Conservation (phyloP, 2,113 vertebrate species). For the Hiodon alosoides region DNA sequence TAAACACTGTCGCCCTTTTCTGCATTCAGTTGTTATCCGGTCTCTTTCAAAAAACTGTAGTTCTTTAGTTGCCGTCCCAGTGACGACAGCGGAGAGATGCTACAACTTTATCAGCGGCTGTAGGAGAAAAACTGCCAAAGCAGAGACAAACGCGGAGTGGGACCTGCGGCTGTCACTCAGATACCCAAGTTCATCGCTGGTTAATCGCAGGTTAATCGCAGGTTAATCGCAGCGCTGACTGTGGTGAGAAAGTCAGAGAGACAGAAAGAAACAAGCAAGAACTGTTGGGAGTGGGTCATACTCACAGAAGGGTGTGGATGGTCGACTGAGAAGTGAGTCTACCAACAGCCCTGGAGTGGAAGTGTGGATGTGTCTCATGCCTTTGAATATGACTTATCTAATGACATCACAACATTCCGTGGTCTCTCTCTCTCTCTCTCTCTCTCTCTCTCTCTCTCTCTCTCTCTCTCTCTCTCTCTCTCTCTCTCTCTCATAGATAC, state of each 20-base stretch:
- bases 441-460: slow-evolving; percentile 26
- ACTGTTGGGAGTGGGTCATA: slow-evolving; percentile 45
- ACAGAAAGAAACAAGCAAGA: slow-evolving; percentile 1
- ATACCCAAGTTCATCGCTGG: slow-evolving; percentile 34
- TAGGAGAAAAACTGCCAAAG: slow-evolving; percentile 53
- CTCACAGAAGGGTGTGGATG: slow-evolving; percentile 64
- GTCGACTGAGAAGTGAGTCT: slow-evolving; percentile 45
- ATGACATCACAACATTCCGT: slow-evolving; percentile 76
- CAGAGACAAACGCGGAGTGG: slow-evolving; percentile 38
- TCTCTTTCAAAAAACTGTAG: slow-evolving; percentile 16
- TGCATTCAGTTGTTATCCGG: not conserved
- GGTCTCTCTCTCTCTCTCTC: slow-evolving; percentile 21
- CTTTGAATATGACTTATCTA: slow-evolving; percentile 61
- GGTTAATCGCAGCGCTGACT: not conserved
- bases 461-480: slow-evolving; percentile 16
- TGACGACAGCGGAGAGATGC: slow-evolving; percentile 31
- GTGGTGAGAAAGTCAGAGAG: slow-evolving; percentile 12
- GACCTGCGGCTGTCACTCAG: slow-evolving; percentile 33
- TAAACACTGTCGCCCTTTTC: slow-evolving; percentile 27
- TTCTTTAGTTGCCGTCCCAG: slow-evolving; percentile 22
- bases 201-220: slow-evolving; percentile 17
- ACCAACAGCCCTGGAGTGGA: slow-evolving; percentile 52
- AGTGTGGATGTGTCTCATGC: slow-evolving; percentile 53
- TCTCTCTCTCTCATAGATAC: slow-evolving; percentile 23
- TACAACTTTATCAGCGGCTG: slow-evolving; percentile 45